These are phyloP conservation scores for Myopa testacea DNA, from an alignment of 2,888 invertebrate genomes.

Conservation along the genomic window DNA sequence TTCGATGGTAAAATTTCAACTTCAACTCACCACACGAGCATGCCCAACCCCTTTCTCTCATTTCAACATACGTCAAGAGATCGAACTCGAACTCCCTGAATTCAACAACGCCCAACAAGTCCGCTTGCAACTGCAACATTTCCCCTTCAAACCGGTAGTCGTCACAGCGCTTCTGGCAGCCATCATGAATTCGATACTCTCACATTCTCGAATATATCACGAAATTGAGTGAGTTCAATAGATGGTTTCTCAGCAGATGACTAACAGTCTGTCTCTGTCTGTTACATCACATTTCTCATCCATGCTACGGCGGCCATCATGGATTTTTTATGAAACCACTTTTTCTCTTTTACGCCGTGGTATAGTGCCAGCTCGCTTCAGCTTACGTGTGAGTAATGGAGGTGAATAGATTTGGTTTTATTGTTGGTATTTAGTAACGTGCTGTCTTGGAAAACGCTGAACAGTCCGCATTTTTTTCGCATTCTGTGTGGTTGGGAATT, in stretches of 20 bases:
- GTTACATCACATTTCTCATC: background rate
- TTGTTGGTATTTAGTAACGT: background rate
- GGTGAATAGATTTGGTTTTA: background rate
- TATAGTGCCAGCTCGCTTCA: background rate
- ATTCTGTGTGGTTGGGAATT: conserved; percentile 17
- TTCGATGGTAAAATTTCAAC: too few relatives aligned
- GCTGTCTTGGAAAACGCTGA: conserved; percentile 38
- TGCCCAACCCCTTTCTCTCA: too few relatives aligned
- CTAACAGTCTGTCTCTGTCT: conserved; percentile 28
- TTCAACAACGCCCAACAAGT: conserved; percentile 40
- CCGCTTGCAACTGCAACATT: conserved; percentile 37
- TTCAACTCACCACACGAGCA: too few relatives aligned
- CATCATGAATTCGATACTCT: conserved; percentile 49
- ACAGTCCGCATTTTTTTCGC: background rate
- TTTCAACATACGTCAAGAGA: too few relatives aligned
- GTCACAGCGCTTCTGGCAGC: conserved; percentile 46
- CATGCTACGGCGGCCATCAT: conserved; percentile 47
- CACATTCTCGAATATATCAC: conserved; percentile 38
- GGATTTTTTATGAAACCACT: conserved; percentile 45
- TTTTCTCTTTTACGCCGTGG: background rate
- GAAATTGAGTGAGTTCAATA: conserved; percentile 47
- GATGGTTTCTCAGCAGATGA: background rate
- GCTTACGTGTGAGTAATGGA: conserved; percentile 7
- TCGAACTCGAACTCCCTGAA: background rate
- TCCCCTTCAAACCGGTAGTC: conserved; percentile 48